Base-by-base conservation (phyloP, 2,797 vertebrate species). In the Channallabes apus region DNA sequence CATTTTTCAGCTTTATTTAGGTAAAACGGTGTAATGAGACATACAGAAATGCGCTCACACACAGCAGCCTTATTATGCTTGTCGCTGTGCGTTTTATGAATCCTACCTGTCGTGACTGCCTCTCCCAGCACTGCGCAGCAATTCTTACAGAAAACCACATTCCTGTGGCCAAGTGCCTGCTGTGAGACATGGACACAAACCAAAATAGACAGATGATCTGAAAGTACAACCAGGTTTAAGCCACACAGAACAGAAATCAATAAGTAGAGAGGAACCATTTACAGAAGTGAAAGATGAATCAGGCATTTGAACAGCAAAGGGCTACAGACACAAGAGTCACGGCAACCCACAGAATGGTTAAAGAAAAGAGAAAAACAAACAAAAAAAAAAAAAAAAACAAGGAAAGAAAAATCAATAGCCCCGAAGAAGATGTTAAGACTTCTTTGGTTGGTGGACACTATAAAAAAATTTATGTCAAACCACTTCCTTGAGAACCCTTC, bases 101-200 rank as follows among this genome's bases (percentile, higher is more conserved):
- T 29, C 62, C 29, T 94, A 99, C 98, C 97, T 96, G 96, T 92
- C 90, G 97, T 93, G 69, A 95, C 5, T 9, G 90, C 92, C 90
- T 98, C 97, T 93, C 97, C 98, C 86, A 99, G 94, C 83, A 91
- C 91, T 22, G 91, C 92, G 61, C 94, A 96, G 90, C 98, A 99
- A 92, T 96, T 96, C 81, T 94, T 94, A 93, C 98, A 99, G 91
- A 97, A 82, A 88, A 91, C 90, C 91, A 91, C 85, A 90, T 93
- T 93, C 92, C 95, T 94, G 87, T 88, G 90, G 88, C 93, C 96
- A 84, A 94, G 86, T 91, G 96, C 96, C 97, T 98, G 93, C 82
- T 69, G 87, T 12, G 87, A 89, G 92, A 90, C 22, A 85, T 65
- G 86, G 59, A 54, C 4, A 73, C 32, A 61, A 56, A 85, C 71